phyloP scores from a whole-genome alignment of 2,113 vertebrate species.

The Choloepus hoffmanni region DNA sequence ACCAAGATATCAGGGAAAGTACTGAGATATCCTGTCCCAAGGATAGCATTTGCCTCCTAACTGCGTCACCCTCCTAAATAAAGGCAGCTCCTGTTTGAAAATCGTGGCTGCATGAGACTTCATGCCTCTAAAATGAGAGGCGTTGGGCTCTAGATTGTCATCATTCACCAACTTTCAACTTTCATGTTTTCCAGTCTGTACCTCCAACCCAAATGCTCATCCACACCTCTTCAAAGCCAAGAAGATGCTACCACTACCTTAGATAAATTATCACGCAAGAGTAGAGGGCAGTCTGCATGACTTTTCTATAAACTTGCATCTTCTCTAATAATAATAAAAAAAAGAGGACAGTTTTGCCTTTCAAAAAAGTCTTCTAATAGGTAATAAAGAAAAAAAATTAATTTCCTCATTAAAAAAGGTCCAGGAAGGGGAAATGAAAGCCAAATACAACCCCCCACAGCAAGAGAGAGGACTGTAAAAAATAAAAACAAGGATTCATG shows the following conservation, averaged over 20 bases:
- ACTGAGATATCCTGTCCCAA: not conserved
- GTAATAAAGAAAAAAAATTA: constrained; percentile 36
- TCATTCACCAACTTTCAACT: not conserved
- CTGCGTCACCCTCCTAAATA: not conserved
- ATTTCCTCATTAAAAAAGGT: constrained; percentile 65
- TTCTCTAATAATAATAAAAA: no score
- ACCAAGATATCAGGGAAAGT: not conserved
- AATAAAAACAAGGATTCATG: constrained; percentile 62
- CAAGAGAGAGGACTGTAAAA: constrained; percentile 58
- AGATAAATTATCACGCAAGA: constrained; percentile 26
- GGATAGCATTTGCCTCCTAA: not conserved
- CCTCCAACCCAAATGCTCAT: not conserved
- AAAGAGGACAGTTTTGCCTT: not conserved
- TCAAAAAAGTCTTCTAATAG: constrained; percentile 21
- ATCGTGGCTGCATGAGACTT: not conserved
- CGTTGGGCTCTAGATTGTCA: not conserved
- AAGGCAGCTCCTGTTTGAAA: not conserved
- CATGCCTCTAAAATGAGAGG: not conserved
- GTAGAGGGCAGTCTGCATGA: not conserved
- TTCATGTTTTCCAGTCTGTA: not conserved
- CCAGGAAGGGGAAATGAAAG: constrained; percentile 53
- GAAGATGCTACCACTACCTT: not conserved
- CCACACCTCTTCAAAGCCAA: constrained; percentile 13
- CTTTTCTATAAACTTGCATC: no score
- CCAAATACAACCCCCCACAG: constrained; percentile 43